Base-by-base conservation (phyloP, 2,113 vertebrate genomes). In the Diadophis punctatus region DNA sequence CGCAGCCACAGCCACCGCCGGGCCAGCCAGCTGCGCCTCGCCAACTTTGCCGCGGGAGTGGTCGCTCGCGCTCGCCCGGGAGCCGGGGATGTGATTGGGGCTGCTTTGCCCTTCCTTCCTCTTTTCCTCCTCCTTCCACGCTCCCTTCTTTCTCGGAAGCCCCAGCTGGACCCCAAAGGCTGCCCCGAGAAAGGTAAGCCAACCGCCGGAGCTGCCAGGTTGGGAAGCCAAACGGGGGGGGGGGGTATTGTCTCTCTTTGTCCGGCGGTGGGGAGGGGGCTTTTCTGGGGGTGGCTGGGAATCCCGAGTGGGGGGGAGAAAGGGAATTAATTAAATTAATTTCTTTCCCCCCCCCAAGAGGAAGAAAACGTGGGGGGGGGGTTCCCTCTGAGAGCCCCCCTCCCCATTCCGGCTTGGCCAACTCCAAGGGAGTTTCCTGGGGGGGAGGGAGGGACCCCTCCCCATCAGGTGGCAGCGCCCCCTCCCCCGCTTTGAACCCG, bases 271-370 rank as follows among this genome's bases (percentile, higher is more conserved):
- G 20, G 20, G 1, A 0, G 56, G 63, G 58, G 2, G 10, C 25
- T 63, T 60, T 63, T 30, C 0, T 1, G 9, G 58, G 27, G 58
- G 16, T 16, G 49, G 48, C 27, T 48, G 39, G 80, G 18, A 30
- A 23, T 46, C 27, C 14, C 8, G 1, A 16, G 49, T 14, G 86
- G 86, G 14, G 48, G 51, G 49, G 7, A 3, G 1, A 10, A 25
- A 3, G 6, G 11, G 20, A 20, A 52, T 7, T 2, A 30, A 51
- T n/a, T n/a, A n/a, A n/a, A n/a, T n/a, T n/a, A n/a, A n/a, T 9
- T 25, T 12, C 7, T 0, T 22, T 16, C 3, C n/a, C n/a, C 30
- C 4, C 0, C 9, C 4, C 4, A 8, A 46, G 23, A 46, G 9
- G 23, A 51, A 51, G 3, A 1, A 51, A 25, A 14, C n/a, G n/a